Conservation (phyloP, 2,888 invertebrate species). For the Drosophila leonis region DNA sequence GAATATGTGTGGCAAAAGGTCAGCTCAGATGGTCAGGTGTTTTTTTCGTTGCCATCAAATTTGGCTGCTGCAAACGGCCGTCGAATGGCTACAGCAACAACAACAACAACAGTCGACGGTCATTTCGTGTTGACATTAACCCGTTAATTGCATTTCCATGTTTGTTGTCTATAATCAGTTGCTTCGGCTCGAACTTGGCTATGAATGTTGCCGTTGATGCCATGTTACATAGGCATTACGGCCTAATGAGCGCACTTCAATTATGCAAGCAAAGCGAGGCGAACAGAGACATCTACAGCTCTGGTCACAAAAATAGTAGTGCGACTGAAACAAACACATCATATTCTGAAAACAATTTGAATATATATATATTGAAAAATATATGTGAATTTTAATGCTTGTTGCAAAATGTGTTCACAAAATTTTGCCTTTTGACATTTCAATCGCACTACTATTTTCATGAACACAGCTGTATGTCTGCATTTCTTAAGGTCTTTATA, state of each 20-base stretch:
- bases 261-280: background rate
- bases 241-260: conserved; percentile 60
- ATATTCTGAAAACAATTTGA: too few species aligned
- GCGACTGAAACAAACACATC: too few species aligned
- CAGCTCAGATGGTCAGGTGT: background rate
- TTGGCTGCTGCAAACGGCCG: conserved; percentile 13
- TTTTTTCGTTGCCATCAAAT: conserved; percentile 39
- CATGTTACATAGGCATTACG: conserved; percentile 33
- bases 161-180: conserved; percentile 65
- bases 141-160: conserved; percentile 80
- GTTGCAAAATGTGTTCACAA: too few species aligned
- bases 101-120: conserved; percentile 10
- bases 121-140: conserved; percentile 71
- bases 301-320: too few species aligned
- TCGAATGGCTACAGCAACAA: background rate
- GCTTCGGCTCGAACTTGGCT: conserved; percentile 30
- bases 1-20: background rate
- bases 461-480: too few species aligned
- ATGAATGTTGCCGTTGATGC: background rate
- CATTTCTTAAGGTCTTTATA: too few species aligned
- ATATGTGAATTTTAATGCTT: too few species aligned
- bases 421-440: too few species aligned
- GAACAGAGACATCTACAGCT: background rate
- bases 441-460: too few species aligned
- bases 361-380: too few species aligned